phyloP scores from a whole-genome alignment of 2,888 invertebrate species.

The Rhyacophila evoluta region DNA sequence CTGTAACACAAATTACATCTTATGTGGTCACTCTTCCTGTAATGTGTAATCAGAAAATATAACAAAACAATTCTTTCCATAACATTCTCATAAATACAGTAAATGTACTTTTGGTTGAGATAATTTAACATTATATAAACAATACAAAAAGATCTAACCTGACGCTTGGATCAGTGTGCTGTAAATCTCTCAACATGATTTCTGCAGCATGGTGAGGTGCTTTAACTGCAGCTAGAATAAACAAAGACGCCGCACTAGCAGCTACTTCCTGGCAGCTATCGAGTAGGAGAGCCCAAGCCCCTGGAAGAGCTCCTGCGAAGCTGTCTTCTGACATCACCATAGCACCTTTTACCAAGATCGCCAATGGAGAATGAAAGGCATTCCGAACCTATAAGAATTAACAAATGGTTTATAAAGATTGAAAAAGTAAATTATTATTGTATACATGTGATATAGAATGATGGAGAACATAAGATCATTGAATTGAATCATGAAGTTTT shows the following conservation, averaged over 20 bases:
- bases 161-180: conserved; percentile 84
- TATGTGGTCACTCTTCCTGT: too few relatives aligned
- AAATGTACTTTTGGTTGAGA: too few relatives aligned
- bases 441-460: too few relatives aligned
- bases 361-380: conserved; percentile 90
- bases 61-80: too few relatives aligned
- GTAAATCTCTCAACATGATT: conserved; percentile 89
- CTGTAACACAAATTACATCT: too few relatives aligned
- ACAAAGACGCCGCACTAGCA: conserved; percentile 87
- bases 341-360: conserved; percentile 89
- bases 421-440: too few relatives aligned
- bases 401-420: too few relatives aligned
- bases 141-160: conserved; percentile 73
- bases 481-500: too few relatives aligned
- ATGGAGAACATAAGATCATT: too few relatives aligned
- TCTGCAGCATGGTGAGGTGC: conserved; percentile 90
- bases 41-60: too few relatives aligned
- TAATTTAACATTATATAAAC: too few relatives aligned
- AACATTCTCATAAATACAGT: too few relatives aligned
- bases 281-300: conserved; percentile 94
- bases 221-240: conserved; percentile 93
- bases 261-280: conserved; percentile 92
- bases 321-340: conserved; percentile 89
- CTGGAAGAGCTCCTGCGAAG: conserved; percentile 88
- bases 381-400: conserved; percentile 86